Evolutionary conservation across 1,140 invertebrate genomes (phyloP), one percentile per base, ranked within the genome.

Genomic region (Drosophila carrolli): DNA sequence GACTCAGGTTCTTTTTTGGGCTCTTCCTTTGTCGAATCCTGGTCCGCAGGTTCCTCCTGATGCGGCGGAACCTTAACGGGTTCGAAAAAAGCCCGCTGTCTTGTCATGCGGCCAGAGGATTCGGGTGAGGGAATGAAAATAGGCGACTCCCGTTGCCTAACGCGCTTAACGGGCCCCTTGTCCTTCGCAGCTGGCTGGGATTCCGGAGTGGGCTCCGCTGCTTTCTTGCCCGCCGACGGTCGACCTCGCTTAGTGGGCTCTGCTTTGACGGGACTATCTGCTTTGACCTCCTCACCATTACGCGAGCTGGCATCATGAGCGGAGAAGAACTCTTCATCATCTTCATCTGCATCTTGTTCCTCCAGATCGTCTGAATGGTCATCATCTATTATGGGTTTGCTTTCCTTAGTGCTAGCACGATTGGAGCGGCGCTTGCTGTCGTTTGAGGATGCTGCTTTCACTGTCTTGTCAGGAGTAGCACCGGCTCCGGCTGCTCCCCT

Each of bases 41-140:
- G 53, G 0, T 32, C 10, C 0, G 50, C 46, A 7, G 48, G 19
- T 5, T 78, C 66, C 23, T 91, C 84, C 29, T 67, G 53, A 19
- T 75, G 81, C 11, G 85, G 89, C 11, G 63, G 53, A 37, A 91
- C 91, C 68, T 92, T 92, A n/a, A 92, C 91, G 0, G 91, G 91
- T 63, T 92, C 91, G 78, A 92, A 92, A 77, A 92, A 92, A 58
- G 91, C 91, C 11, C 91, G 70, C 57, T 92, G 91, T 38, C 91
- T 61, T 35, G 91, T 92, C 91, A 92, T 92, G 7, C 91, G 91
- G 0, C 91, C 91, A 0, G 88, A 91, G 0, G 88, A 86, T 35
- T 91, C 91, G 0, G 91, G 91, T 5, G 91, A 92, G 6, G 91
- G 91, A 68, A 92, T 92, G 78, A 92, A 92, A 57, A 92, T 92